Evolutionary conservation across 2,888 invertebrate species (phyloP).

Genomic region (Beris chalybata): DNA sequence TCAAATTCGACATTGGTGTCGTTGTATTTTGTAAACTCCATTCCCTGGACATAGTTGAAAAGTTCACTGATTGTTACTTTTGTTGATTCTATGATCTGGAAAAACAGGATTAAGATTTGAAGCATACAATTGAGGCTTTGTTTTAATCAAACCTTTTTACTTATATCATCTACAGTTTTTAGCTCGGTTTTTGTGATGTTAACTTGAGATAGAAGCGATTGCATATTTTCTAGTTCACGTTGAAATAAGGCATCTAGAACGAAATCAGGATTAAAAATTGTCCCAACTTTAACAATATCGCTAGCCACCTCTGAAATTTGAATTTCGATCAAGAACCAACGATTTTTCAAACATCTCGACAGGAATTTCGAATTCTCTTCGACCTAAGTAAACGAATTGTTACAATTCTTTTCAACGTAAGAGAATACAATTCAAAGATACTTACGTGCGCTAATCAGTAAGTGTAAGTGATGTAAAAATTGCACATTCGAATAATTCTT

Average conservation of each 20-base stretch:
- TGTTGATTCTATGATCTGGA: conserved; percentile 1
- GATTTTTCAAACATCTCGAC: conserved; percentile 18
- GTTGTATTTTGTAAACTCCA: conserved; percentile 33
- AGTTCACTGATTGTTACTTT: conserved; percentile 16
- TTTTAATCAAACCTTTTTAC: neutral
- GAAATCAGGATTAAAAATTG: neutral
- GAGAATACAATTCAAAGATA: neutral
- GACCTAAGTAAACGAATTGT: conserved; percentile 3
- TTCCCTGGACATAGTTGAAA: conserved; percentile 13
- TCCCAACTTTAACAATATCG: neutral
- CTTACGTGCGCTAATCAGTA: neutral
- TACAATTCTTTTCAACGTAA: neutral
- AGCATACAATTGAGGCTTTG: neutral
- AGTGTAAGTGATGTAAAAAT: conserved; percentile 17
- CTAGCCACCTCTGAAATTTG: conserved; percentile 31
- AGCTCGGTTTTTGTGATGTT: conserved; percentile 2
- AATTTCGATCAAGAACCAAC: neutral
- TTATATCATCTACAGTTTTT: neutral
- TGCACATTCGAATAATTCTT: conserved; percentile 10
- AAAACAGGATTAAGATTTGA: neutral
- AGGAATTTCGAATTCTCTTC: conserved; percentile 2
- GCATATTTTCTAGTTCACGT: conserved; percentile 25
- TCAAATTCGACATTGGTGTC: conserved; percentile 37
- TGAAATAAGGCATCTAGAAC: conserved; percentile 31
- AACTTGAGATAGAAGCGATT: conserved; percentile 32